A percentile compares a stretch with the other conserved stretches of the same genome.
Evolutionary conservation across 2,113 vertebrate genomes (phyloP).

Genomic region (Macquaria australasica): DNA sequence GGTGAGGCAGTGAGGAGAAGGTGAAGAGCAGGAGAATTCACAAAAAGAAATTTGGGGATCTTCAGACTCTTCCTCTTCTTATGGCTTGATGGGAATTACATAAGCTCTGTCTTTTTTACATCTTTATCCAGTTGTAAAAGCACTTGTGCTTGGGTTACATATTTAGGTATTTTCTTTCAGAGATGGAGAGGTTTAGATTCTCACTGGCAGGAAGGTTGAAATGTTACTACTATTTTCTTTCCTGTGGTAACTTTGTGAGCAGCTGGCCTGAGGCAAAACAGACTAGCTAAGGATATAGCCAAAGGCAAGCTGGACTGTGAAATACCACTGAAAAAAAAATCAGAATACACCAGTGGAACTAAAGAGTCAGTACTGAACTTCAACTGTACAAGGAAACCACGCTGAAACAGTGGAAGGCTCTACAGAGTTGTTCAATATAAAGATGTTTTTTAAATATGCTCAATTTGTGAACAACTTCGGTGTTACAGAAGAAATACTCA

Average conservation of each 20-base stretch:
- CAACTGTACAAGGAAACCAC: too few relatives aligned
- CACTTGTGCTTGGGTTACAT: background rate
- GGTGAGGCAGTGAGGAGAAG: background rate
- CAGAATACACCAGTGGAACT: background rate
- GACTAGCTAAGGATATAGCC: slow-evolving; percentile 2
- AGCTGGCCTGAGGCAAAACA: slow-evolving; percentile 23
- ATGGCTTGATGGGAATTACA: background rate
- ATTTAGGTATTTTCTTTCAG: background rate
- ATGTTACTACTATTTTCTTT: background rate
- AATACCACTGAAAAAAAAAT: background rate
- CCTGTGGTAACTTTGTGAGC: background rate
- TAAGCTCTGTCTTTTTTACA: background rate
- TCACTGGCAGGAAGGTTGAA: background rate
- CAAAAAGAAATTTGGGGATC: background rate
- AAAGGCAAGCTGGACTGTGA: slow-evolving; percentile 1
- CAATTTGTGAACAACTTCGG: too few relatives aligned
- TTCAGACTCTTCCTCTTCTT: background rate
- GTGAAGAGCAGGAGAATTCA: background rate
- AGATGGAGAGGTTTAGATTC: background rate
- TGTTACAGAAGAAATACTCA: too few relatives aligned
- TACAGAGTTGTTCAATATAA: too few relatives aligned
- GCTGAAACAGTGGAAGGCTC: too few relatives aligned
- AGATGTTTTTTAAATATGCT: too few relatives aligned
- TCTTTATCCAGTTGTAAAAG: background rate
- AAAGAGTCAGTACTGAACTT: too few relatives aligned